Conservation (phyloP, 2,888 invertebrate genomes). For the Ornithoptera priamus region DNA sequence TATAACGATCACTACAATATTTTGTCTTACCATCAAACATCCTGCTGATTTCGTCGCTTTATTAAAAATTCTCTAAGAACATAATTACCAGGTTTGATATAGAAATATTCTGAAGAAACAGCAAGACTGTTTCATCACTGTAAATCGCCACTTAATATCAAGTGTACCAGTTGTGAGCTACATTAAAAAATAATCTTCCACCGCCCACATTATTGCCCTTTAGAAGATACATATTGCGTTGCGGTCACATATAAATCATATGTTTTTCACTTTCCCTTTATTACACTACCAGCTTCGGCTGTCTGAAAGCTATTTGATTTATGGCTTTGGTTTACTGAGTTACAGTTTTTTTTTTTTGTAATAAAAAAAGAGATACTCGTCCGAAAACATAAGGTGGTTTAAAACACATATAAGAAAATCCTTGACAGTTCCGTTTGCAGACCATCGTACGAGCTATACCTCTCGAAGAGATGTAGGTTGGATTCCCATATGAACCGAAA, state of each 20-base stretch:
- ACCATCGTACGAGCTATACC: no score
- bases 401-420: no score
- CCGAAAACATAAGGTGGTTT: no score
- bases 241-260: conserved; percentile 2
- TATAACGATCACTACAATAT: no score
- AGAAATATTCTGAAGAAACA: neutral
- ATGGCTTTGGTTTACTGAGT: conserved; percentile 4
- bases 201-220: neutral
- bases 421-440: no score
- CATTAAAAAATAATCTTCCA: neutral
- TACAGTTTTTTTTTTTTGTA: neutral
- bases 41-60: no score
- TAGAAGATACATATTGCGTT: conserved; percentile 1
- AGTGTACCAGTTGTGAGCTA: neutral
- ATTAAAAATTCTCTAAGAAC: no score
- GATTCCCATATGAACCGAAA: no score
- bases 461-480: no score
- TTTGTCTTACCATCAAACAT: no score
- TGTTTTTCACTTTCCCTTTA: conserved; percentile 10
- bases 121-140: neutral
- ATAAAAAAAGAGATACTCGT: no score
- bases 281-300: conserved; percentile 6
- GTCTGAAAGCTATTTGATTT: conserved; percentile 16
- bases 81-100: neutral
- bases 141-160: neutral